Evolutionary conservation across 2,888 invertebrate species (phyloP).

Genomic region (Ichneumoninae sp.): DNA sequence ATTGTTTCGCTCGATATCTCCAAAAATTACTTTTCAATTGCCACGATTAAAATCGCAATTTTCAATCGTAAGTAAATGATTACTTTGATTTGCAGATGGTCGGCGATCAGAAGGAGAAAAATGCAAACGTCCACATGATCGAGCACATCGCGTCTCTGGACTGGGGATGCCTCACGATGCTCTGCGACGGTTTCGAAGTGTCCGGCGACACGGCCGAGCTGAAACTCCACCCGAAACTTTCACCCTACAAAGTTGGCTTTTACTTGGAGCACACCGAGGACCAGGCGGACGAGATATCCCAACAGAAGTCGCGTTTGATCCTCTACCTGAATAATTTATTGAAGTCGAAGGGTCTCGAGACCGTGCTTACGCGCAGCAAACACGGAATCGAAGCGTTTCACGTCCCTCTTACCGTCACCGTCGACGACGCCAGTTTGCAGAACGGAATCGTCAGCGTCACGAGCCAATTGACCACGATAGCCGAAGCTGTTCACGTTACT

Average conservation of each 20-base stretch:
- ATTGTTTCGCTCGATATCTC: neutral
- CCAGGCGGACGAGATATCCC: conserved; percentile 70
- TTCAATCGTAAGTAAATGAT: neutral
- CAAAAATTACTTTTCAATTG: neutral
- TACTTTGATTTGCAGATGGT: conserved; percentile 61
- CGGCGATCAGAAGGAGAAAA: conserved; percentile 62
- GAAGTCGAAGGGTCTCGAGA: conserved; percentile 80
- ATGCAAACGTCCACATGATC: conserved; percentile 73
- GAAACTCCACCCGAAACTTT: conserved; percentile 89
- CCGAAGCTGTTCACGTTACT: conserved; percentile 79
- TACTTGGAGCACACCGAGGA: conserved; percentile 82
- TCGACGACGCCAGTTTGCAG: conserved; percentile 88
- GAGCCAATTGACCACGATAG: conserved; percentile 85
- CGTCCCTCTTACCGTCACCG: conserved; percentile 90
- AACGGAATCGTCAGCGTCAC: conserved; percentile 89
- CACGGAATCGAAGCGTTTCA: conserved; percentile 80
- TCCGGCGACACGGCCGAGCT: conserved; percentile 83
- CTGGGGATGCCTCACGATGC: conserved; percentile 80
- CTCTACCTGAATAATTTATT: conserved; percentile 86
- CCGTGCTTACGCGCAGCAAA: conserved; percentile 75
- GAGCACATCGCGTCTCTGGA: conserved; percentile 79
- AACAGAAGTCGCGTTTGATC: conserved; percentile 83
- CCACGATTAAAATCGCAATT: neutral
- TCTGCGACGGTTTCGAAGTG: conserved; percentile 78
- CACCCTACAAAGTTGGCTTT: conserved; percentile 91